phyloP scores from a whole-genome alignment of 23 tunicate species.

The Styela clava region DNA sequence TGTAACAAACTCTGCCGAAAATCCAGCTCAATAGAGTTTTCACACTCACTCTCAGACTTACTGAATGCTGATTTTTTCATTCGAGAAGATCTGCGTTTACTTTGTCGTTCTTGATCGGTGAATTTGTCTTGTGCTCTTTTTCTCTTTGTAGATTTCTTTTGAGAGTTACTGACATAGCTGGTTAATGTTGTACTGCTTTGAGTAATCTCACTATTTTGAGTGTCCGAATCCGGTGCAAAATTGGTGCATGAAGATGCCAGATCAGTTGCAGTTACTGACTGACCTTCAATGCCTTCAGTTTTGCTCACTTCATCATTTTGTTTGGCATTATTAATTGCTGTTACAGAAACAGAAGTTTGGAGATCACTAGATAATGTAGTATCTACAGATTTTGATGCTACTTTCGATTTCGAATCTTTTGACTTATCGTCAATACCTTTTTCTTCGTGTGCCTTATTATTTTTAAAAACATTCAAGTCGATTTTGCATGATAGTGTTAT shows the following conservation, averaged over 20 bases:
- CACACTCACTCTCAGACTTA: neutral
- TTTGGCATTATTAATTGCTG: neutral
- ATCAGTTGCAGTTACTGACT: neutral
- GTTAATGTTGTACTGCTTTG: neutral
- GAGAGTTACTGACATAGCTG: neutral
- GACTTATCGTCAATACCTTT: neutral
- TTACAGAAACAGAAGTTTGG: neutral
- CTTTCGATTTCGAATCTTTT: neutral
- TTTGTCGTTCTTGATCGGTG: slow-evolving; percentile 13
- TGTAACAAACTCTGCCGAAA: slow-evolving; percentile 3
- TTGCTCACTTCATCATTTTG: neutral
- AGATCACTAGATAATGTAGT: neutral
- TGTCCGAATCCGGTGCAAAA: neutral
- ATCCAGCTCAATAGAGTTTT: neutral
- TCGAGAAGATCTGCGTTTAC: slow-evolving; percentile 21
- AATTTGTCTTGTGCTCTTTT: slow-evolving; percentile 2
- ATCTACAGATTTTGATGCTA: neutral
- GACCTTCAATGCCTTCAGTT: neutral
- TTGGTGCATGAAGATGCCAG: neutral
- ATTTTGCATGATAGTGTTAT: slow-evolving; percentile 18
- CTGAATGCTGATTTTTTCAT: neutral
- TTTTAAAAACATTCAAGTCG: neutral
- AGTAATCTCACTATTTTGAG: neutral
- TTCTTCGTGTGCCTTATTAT: neutral
- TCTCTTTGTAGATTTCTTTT: neutral